A percentile compares a stretch with the other conserved stretches of the same genome.
Evolutionary conservation across 2,888 invertebrate genomes (phyloP).

Genomic region (Dorcus parallelipipedus): DNA sequence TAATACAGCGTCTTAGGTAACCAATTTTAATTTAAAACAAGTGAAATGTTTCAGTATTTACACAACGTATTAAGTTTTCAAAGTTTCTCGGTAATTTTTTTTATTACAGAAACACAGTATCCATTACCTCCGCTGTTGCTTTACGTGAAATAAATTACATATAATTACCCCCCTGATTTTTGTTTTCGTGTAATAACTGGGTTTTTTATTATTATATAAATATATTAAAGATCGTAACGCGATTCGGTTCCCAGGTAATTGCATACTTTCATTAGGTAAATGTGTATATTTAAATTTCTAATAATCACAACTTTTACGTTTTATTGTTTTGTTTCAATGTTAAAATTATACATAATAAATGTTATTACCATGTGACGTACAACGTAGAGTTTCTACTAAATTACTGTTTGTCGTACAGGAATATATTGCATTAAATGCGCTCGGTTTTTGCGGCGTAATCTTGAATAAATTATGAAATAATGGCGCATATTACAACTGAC

Average conservation of each 20-base stretch:
- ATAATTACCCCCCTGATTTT: not conserved
- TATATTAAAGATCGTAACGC: constrained; percentile 1
- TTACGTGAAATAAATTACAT: not conserved
- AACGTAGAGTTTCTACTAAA: constrained; percentile 18
- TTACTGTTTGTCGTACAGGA: constrained; percentile 12
- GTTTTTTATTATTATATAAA: not conserved
- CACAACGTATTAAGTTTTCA: too few species aligned
- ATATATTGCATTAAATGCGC: not conserved
- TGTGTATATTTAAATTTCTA: constrained; percentile 32
- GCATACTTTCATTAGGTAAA: constrained; percentile 33
- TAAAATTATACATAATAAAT: constrained; percentile 19
- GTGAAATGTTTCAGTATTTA: too few species aligned
- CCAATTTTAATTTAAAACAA: too few species aligned
- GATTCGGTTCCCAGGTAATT: constrained; percentile 26
- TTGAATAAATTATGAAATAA: constrained; percentile 1
- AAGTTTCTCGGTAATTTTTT: too few species aligned
- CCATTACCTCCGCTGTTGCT: not conserved
- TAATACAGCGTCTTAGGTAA: too few species aligned
- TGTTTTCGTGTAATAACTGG: not conserved
- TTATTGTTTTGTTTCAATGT: constrained; percentile 17
- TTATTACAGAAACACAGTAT: too few species aligned
- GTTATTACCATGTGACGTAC: constrained; percentile 18
- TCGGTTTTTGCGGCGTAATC: not conserved
- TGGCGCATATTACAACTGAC: not conserved
- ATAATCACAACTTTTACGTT: constrained; percentile 15